phyloP scores from a whole-genome alignment of 2,888 invertebrate species.

The Meta bourneti region DNA sequence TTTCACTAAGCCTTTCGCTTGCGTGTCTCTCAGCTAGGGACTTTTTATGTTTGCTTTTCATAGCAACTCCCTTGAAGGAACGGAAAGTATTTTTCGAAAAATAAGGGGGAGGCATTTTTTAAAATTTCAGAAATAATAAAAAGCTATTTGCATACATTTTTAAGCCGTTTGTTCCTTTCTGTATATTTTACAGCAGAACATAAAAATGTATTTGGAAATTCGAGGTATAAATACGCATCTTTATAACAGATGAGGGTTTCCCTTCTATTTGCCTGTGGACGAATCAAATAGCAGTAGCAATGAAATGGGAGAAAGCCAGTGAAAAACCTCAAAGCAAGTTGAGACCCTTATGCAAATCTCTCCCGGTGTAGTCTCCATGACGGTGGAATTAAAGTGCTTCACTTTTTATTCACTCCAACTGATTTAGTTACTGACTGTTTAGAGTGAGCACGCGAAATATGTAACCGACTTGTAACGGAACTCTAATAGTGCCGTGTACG shows the following conservation, averaged over 20 bases:
- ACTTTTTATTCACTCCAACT: too few species aligned
- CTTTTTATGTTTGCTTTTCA: neutral
- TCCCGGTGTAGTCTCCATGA: too few species aligned
- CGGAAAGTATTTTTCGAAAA: neutral
- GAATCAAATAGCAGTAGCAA: too few species aligned
- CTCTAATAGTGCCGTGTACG: too few species aligned
- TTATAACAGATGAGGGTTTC: constrained; percentile 9
- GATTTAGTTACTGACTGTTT: too few species aligned
- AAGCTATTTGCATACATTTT: constrained; percentile 23
- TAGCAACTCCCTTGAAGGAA: constrained; percentile 1
- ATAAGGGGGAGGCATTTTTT: neutral
- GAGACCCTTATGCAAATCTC: too few species aligned
- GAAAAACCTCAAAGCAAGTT: too few species aligned
- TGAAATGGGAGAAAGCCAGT: too few species aligned
- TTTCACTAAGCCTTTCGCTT: neutral
- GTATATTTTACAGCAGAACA: constrained; percentile 4
- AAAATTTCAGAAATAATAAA: constrained; percentile 10
- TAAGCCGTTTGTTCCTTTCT: neutral
- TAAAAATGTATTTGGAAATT: neutral
- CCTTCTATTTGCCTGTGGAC: neutral
- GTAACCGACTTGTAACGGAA: too few species aligned
- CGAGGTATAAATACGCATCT: constrained; percentile 18
- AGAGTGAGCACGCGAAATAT: too few species aligned
- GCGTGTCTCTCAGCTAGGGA: neutral
- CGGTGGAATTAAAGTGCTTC: too few species aligned